Evolutionary conservation across 2,797 vertebrate genomes (phyloP).

Genomic region (Microtus californicus): DNA sequence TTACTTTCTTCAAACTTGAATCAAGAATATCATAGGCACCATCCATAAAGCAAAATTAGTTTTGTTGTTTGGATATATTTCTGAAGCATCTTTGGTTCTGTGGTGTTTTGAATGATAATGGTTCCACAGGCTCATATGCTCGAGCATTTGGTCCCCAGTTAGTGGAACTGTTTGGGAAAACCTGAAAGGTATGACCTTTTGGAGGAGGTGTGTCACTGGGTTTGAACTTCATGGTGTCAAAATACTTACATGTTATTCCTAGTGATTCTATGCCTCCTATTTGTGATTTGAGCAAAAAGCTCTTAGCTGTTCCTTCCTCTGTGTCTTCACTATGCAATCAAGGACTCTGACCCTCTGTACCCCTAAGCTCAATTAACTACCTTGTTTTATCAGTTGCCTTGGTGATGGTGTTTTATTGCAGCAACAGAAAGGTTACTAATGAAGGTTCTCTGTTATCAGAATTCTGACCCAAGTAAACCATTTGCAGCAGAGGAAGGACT

Average conservation of each 20-base stretch:
- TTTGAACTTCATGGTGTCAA: background rate
- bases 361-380: background rate
- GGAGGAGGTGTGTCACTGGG: background rate
- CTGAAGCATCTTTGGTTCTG: background rate
- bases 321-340: background rate
- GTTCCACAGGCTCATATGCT: background rate
- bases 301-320: background rate
- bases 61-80: background rate
- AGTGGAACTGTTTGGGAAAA: background rate
- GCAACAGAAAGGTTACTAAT: background rate
- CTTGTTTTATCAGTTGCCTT: background rate
- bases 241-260: background rate
- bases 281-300: background rate
- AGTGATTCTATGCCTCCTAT: background rate
- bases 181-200: background rate
- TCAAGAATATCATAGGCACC: background rate
- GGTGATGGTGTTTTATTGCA: background rate
- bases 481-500: background rate
- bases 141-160: too few relatives aligned
- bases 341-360: background rate
- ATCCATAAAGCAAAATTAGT: background rate
- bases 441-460: background rate
- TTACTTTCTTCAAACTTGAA: background rate
- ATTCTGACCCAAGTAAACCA: background rate
- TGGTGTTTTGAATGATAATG: background rate